A percentile compares a stretch with the other conserved stretches of the same genome.
Evolutionary conservation across 2,113 vertebrate genomes (phyloP).

Genomic region (Bambusicola thoracicus): DNA sequence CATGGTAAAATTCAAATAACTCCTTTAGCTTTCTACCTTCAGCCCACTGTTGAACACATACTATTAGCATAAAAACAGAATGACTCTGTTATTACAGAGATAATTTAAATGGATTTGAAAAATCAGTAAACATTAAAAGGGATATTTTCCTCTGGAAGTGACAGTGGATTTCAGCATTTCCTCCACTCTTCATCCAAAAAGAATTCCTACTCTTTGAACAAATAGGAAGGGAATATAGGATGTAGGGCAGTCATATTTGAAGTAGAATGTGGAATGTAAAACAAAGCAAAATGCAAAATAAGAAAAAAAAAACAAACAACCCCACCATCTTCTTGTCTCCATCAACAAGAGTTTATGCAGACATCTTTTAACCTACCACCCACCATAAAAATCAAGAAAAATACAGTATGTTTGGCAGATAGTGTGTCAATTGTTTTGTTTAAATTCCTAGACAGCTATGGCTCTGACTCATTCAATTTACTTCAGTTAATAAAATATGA

Average conservation of each 20-base stretch:
- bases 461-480: conserved; percentile 37
- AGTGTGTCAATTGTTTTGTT: conserved; percentile 21
- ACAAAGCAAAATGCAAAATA: background rate
- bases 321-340: background rate
- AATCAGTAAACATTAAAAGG: background rate
- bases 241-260: background rate
- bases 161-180: background rate
- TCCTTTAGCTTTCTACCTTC: background rate
- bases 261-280: background rate
- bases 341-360: background rate
- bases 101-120: background rate
- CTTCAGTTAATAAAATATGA: conserved; percentile 39
- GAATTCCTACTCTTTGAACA: background rate
- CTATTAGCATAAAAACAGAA: background rate
- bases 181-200: background rate
- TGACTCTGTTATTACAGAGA: background rate
- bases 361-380: background rate
- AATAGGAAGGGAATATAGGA: background rate
- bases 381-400: background rate
- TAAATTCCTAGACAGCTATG: conserved; percentile 30
- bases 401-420: background rate
- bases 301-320: no score
- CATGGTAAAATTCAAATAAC: background rate
- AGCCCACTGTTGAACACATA: background rate
- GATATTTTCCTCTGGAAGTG: background rate